Conservation (phyloP, 2,888 invertebrate genomes). For the Torymus tubicola region DNA sequence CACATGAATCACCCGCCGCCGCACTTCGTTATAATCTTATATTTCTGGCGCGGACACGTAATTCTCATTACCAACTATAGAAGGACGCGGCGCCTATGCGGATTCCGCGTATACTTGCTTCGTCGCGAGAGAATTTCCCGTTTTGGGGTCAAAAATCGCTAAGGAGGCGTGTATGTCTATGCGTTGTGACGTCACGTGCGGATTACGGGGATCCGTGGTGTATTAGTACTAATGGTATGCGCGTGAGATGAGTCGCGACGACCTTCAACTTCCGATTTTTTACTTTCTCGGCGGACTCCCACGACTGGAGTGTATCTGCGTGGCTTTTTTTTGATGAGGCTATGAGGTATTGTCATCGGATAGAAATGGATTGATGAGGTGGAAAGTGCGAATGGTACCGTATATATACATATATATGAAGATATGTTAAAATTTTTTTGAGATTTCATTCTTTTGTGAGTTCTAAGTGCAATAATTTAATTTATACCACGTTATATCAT, state of each 20-base stretch:
- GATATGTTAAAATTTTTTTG: no score
- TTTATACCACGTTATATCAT: no score
- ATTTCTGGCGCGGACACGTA: constrained; percentile 32
- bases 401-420: no score
- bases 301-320: neutral
- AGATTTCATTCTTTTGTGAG: no score
- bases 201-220: neutral
- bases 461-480: no score
- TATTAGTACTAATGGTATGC: neutral
- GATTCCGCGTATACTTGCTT: no score
- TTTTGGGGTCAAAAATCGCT: constrained; percentile 31
- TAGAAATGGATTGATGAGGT: neutral
- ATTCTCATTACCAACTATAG: constrained; percentile 7
- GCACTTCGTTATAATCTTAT: constrained; percentile 6
- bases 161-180: neutral
- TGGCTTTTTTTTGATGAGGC: no score
- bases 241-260: constrained; percentile 22
- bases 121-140: neutral
- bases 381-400: neutral
- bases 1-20: constrained; percentile 25
- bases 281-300: constrained; percentile 32
- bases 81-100: no score
- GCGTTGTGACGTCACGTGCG: constrained; percentile 8
- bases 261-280: constrained; percentile 44
- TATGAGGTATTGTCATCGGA: constrained; percentile 22